Base-by-base conservation (phyloP, 2,888 invertebrate genomes). In the Xanthia togata region DNA sequence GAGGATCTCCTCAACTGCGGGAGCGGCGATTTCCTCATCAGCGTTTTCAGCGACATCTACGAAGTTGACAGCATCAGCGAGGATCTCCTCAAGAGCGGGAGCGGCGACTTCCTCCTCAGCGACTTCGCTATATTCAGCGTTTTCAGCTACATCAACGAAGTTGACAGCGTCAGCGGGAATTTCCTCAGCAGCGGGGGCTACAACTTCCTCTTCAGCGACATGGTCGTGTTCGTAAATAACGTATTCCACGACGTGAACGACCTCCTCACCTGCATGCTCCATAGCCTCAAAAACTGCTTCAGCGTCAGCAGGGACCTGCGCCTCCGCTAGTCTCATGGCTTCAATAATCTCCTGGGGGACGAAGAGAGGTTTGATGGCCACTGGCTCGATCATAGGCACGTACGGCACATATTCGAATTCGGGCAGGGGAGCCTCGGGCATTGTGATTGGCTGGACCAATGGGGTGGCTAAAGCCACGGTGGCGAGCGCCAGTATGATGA, bases 401-500 rank as follows among this genome's bases (percentile, higher is more conserved):
- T 76, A 76, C 0, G 63, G 67, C 47, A 14, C 3, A 9, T 62
- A 41, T 59, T 74, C 76, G 26, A 65, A 47, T 70, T 86, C 76
- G 31, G 93, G 84, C 20, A 64, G n/a, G 14, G 81, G 69, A 23
- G 87, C 70, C 68, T 80, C 68, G 4, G 87, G 89, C 70, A 89
- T 72, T 6, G 67, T 50, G 23, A 87, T 64, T 4, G 90, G 86
- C 57, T 70, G 65, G 41, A 81, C 71, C 50, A 83, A 70, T 1
- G 91, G 92, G 38, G 84, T 70, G 70, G 94, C 94, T 35, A 91
- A 76, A 35, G 91, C 93, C 82, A 91, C 89, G 4, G 94, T 92
- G 79, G 95, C 73, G 31, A 95, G 89, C 26, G 94, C 91, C 60
- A 95, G 84, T 17, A 89, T 90, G 68, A 95, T 83, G 14, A 96